Conservation (phyloP, 2,888 invertebrate genomes). For the Ormyrus rosae region DNA sequence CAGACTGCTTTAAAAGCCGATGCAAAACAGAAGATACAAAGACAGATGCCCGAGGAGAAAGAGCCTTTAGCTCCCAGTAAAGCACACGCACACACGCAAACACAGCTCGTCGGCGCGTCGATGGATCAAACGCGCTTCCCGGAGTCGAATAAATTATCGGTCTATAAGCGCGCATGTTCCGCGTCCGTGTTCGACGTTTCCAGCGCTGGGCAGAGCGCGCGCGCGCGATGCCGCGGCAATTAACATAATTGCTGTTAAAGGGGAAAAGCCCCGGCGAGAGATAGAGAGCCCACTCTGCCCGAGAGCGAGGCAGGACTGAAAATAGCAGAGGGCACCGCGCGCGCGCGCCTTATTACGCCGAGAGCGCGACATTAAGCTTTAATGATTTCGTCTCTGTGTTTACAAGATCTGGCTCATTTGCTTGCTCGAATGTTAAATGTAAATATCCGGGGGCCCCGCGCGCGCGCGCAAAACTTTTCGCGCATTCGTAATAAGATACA, state of each 20-base stretch:
- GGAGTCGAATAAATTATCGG: slow-evolving; percentile 52
- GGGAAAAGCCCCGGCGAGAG: slow-evolving; percentile 15
- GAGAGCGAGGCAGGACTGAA: background rate
- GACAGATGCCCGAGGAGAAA: too few relatives aligned
- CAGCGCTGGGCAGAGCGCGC: background rate
- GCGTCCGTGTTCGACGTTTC: slow-evolving; percentile 40
- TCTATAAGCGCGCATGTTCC: slow-evolving; percentile 12
- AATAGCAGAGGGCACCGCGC: slow-evolving; percentile 1
- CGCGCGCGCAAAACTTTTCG: slow-evolving; percentile 6
- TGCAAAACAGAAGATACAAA: too few relatives aligned
- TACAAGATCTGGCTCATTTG: slow-evolving; percentile 55
- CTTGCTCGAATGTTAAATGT: slow-evolving; percentile 52
- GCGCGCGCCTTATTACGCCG: slow-evolving; percentile 44
- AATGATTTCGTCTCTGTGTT: slow-evolving; percentile 54
- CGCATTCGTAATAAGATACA: slow-evolving; percentile 19
- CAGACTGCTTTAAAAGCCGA: too few relatives aligned
- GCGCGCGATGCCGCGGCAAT: slow-evolving; percentile 28
- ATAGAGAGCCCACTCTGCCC: background rate
- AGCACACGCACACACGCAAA: too few relatives aligned
- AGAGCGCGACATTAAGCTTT: slow-evolving; percentile 45
- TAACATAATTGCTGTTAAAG: slow-evolving; percentile 57
- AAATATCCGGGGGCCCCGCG: slow-evolving; percentile 39
- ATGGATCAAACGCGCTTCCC: slow-evolving; percentile 13
- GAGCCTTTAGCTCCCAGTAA: too few relatives aligned
- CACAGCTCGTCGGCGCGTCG: background rate